Evolutionary conservation across 2,113 vertebrate genomes (phyloP).

Genomic region (Paradisaea rubra): DNA sequence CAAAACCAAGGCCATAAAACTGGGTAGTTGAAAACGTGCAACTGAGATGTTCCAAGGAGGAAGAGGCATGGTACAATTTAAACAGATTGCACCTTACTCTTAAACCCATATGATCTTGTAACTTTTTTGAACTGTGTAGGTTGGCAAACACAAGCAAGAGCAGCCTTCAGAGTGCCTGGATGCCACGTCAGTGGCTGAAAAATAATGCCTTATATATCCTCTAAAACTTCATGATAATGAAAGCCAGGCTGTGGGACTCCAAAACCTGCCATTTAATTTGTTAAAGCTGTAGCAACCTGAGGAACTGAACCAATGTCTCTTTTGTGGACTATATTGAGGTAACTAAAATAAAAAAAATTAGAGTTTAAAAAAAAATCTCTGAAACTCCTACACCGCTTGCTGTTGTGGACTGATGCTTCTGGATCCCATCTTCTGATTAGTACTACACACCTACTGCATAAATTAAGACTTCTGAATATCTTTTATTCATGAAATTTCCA

Average conservation of each 20-base stretch:
- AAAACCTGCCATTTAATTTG: not conserved
- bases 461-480: not conserved
- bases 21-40: not conserved
- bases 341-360: not conserved
- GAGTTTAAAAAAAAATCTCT: not conserved
- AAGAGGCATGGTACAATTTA: accelerated
- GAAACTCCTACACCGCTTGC: not conserved
- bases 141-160: not conserved
- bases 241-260: not conserved
- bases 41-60: not conserved
- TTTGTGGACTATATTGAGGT: not conserved
- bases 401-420: not conserved
- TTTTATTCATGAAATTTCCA: not conserved
- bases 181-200: not conserved
- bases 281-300: not conserved
- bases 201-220: not conserved
- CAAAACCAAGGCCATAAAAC: not conserved
- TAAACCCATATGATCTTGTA: not conserved
- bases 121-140: not conserved
- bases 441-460: not conserved
- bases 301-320: not conserved
- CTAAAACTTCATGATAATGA: not conserved
- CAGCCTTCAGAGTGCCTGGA: not conserved
- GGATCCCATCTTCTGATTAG: not conserved
- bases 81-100: not conserved